Evolutionary conservation across 2,797 vertebrate species (phyloP).

Genomic region (Peromyscus melanophrys): DNA sequence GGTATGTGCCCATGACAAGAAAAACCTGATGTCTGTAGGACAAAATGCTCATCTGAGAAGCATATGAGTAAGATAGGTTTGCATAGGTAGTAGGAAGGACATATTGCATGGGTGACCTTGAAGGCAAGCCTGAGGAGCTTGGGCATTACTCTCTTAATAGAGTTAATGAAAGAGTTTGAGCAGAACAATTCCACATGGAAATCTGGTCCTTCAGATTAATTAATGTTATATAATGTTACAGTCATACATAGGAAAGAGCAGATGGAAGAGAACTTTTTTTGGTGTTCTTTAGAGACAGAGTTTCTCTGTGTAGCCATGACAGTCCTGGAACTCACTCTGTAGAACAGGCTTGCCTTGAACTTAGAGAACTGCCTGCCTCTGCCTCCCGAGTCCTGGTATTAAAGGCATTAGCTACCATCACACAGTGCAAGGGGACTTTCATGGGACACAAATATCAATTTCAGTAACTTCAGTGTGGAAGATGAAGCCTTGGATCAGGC

Average conservation of each 20-base stretch:
- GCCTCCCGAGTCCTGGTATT: neutral
- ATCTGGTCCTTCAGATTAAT: conserved; percentile 28
- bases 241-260: neutral
- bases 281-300: neutral
- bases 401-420: neutral
- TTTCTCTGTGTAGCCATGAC: neutral
- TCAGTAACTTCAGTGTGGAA: conserved; percentile 3
- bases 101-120: neutral
- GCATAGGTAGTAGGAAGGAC: neutral
- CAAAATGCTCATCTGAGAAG: conserved; percentile 26
- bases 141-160: neutral
- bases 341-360: neutral
- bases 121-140: neutral
- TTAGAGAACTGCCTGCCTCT: neutral
- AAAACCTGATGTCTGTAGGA: neutral
- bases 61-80: neutral
- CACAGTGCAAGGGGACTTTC: neutral
- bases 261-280: conserved; percentile 32
- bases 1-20: neutral
- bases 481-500: neutral
- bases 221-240: conserved; percentile 25
- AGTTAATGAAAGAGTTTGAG: neutral
- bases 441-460: conserved; percentile 17
- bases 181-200: neutral
- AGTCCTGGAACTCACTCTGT: neutral